Evolutionary conservation across 2,797 vertebrate genomes (phyloP).

Genomic region (Sarcoramphus papa): DNA sequence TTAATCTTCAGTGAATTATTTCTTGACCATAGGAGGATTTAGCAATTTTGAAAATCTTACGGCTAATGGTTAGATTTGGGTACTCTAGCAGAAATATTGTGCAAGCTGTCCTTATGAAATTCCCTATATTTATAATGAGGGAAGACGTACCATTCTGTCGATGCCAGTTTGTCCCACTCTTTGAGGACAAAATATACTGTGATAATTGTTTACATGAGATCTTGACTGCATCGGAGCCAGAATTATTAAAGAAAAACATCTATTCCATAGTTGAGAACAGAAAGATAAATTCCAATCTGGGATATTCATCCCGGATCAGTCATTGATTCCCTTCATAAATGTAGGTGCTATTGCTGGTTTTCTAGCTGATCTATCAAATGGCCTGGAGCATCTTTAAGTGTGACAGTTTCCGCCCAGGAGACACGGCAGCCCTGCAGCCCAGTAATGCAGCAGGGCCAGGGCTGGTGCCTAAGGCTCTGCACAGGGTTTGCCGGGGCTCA

Average conservation of each 20-base stretch:
- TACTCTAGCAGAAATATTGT: neutral
- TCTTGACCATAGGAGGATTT: neutral
- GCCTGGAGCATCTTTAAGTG: neutral
- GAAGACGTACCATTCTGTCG: accelerated
- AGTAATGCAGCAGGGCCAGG: no score
- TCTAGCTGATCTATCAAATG: neutral
- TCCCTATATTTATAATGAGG: neutral
- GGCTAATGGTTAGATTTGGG: neutral
- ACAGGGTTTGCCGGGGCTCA: accelerated
- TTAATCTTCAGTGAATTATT: neutral
- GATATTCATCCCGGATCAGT: neutral
- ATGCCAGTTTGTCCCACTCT: neutral
- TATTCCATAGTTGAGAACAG: neutral
- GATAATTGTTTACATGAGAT: neutral
- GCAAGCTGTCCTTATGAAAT: neutral
- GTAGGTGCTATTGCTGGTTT: neutral
- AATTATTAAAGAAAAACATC: neutral
- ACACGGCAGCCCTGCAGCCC: neutral
- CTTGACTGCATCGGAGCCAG: neutral
- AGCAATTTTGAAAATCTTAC: neutral
- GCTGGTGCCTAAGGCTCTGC: neutral
- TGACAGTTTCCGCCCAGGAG: accelerated
- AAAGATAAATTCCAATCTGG: neutral
- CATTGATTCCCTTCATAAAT: neutral
- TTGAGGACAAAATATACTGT: neutral